Evolutionary conservation across 2,797 vertebrate species (phyloP).

Genomic region (Gadopsis bispinosus): DNA sequence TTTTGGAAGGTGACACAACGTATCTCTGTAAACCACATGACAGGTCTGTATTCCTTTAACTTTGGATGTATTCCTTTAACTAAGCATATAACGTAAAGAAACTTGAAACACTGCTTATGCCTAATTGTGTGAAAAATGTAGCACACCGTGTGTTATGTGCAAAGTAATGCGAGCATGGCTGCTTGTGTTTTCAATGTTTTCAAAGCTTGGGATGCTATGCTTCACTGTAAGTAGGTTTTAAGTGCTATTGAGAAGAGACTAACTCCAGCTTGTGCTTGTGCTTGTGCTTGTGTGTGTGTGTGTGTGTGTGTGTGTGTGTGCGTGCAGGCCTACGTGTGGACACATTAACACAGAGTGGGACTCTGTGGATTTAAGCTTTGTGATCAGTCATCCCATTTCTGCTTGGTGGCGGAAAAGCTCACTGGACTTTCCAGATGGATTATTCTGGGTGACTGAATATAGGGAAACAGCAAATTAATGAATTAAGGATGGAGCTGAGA

Average conservation of each 20-base stretch:
- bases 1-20: constrained; percentile 41
- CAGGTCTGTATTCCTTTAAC: not conserved
- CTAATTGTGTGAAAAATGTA: constrained; percentile 20
- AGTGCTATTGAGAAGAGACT: constrained; percentile 31
- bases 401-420: constrained; percentile 79
- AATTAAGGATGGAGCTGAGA: constrained; percentile 79
- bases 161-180: constrained; percentile 5
- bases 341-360: constrained; percentile 64
- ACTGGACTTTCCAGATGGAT: constrained; percentile 84
- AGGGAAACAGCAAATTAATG: constrained; percentile 85
- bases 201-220: constrained; percentile 24
- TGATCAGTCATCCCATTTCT: constrained; percentile 84
- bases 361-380: constrained; percentile 76
- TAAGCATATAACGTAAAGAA: not conserved
- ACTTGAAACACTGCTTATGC: not conserved
- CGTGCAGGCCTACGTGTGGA: constrained; percentile 36
- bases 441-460: constrained; percentile 83
- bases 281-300: constrained; percentile 21
- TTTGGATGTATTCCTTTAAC: not conserved
- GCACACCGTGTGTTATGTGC: not conserved
- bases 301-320: constrained; percentile 9
- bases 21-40: constrained; percentile 28
- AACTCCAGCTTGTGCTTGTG: constrained; percentile 33
- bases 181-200: constrained; percentile 25
- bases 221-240: constrained; percentile 32